Percentiles rank a stretch among this genome's conserved stretches.
These are phyloP conservation scores for Mesoligia furuncula DNA, from an alignment of 2,888 invertebrate species.

Conservation along the genomic window DNA sequence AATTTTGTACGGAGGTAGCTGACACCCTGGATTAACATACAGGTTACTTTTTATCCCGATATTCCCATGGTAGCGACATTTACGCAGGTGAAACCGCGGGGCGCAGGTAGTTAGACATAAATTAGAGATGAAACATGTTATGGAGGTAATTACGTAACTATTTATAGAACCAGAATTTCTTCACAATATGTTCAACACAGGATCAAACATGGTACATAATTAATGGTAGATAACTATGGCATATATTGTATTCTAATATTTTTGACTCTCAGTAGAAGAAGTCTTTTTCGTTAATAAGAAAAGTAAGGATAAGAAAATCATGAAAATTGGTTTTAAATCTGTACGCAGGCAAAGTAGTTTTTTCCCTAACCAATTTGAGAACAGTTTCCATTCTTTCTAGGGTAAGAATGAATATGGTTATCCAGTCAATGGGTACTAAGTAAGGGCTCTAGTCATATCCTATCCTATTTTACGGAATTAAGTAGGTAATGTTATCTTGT, in stretches of 20 bases:
- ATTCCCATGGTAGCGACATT: too few species aligned
- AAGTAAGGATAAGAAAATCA: background rate
- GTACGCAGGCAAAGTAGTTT: background rate
- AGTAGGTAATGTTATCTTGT: background rate
- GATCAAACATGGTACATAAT: background rate
- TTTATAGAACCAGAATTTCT: too few species aligned
- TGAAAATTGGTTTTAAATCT: conserved; percentile 12
- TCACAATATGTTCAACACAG: background rate
- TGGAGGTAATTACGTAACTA: background rate
- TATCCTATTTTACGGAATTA: background rate
- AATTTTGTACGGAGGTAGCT: too few species aligned
- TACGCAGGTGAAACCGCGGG: too few species aligned
- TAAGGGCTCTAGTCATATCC: too few species aligned
- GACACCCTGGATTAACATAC: too few species aligned
- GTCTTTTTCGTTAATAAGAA: background rate
- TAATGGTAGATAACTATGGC: background rate
- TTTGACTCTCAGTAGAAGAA: background rate
- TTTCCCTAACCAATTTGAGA: background rate
- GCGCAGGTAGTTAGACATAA: too few species aligned
- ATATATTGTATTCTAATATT: background rate
- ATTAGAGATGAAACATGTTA: background rate
- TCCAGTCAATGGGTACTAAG: background rate
- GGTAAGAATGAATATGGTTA: conserved; percentile 10
- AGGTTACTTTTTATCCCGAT: too few species aligned
- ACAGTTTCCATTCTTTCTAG: background rate